Percentiles rank a stretch among this genome's conserved stretches.
Evolutionary conservation across 2,888 invertebrate species (phyloP).

Genomic region (Sphinx pinastri): DNA sequence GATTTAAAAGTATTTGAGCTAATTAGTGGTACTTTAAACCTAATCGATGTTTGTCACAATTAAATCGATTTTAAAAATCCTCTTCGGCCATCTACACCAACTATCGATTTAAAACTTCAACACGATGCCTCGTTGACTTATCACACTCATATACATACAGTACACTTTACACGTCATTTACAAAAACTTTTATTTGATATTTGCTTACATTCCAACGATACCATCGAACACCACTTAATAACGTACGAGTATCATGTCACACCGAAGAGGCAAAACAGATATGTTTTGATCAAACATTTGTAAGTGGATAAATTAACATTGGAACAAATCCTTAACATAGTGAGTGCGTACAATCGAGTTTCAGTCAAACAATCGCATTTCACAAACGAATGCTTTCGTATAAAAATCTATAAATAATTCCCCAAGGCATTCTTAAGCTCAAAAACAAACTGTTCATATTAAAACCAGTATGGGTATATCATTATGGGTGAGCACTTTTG

Average conservation of each 20-base stretch:
- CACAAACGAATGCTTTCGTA: constrained; percentile 22
- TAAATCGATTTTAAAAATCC: neutral
- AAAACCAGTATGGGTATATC: constrained; percentile 15
- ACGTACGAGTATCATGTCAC: neutral
- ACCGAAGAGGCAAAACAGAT: constrained; percentile 13
- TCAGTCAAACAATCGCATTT: constrained; percentile 21
- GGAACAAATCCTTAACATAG: constrained; percentile 15
- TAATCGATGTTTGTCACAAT: neutral
- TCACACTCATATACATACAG: too few relatives aligned
- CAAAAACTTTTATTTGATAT: constrained; percentile 5
- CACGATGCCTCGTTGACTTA: neutral
- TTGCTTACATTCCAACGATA: constrained; percentile 1
- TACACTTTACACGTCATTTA: constrained; percentile 7
- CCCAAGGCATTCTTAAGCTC: constrained; percentile 24
- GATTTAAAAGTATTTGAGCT: constrained; percentile 5
- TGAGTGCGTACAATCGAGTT: constrained; percentile 9
- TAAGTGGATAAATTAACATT: constrained; percentile 5
- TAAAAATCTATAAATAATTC: constrained; percentile 26
- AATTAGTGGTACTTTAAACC: constrained; percentile 3
- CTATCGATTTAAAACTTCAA: neutral
- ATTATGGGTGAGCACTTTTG: neutral
- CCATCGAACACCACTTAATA: neutral
- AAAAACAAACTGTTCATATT: constrained; percentile 8
- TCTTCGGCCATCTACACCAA: constrained; percentile 3
- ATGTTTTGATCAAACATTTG: constrained; percentile 10